Percentiles rank a stretch among this genome's conserved stretches.
Evolutionary conservation across 1,140 invertebrate species (phyloP).

Genomic region (roundworm (Caenorhabditis elegans)): WBcel235 BX284604.4:10893501-10894000

Average conservation of each 20-base stretch:
- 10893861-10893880: neutral
- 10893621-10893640: neutral
- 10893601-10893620: neutral
- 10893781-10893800: neutral
- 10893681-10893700: neutral
- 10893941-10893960: neutral
- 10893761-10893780: neutral
- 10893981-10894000: neutral
- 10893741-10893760: neutral
- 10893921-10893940: neutral
- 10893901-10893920: neutral
- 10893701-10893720: neutral
- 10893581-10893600: too few relatives aligned
- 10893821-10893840: conserved; percentile 6
- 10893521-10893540: too few relatives aligned
- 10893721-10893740: neutral
- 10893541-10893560: too few relatives aligned
- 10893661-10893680: conserved; percentile 9
- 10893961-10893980: neutral
- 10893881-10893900: neutral
- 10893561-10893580: too few relatives aligned
- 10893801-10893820: neutral
- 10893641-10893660: neutral
- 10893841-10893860: neutral
- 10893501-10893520: too few relatives aligned